phyloP scores from a whole-genome alignment of 2,113 vertebrate genomes.

The Daubentonia madagascariensis region DNA sequence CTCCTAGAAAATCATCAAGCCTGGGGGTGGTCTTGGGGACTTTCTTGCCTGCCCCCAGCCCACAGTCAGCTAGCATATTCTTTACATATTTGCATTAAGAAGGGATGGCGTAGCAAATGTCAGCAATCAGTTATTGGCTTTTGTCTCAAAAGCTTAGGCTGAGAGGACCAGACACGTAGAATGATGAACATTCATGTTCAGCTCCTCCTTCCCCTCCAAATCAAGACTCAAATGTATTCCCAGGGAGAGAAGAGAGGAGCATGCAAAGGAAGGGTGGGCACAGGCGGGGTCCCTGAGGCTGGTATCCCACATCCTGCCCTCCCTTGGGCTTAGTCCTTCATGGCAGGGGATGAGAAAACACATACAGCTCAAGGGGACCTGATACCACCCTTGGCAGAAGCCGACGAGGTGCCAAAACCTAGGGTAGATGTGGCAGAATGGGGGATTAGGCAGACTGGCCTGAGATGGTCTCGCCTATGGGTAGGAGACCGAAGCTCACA shows the following conservation, averaged over 20 bases:
- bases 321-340: neutral
- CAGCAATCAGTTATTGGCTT: neutral
- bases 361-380: neutral
- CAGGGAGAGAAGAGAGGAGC: neutral
- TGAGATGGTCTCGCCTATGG: neutral
- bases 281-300: too few species aligned
- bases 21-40: neutral
- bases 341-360: neutral
- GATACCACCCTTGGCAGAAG: neutral
- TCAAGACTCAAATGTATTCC: neutral
- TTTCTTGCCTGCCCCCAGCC: fast-evolving
- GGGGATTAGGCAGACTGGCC: too few species aligned
- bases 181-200: neutral
- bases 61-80: neutral
- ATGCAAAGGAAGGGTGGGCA: neutral
- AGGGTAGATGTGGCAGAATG: neutral
- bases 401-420: neutral
- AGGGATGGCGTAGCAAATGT: neutral
- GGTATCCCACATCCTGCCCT: neutral
- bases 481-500: neutral
- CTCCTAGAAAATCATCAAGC: neutral
- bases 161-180: neutral
- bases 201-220: neutral
- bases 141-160: neutral
- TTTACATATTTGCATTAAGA: neutral